Base-by-base conservation (phyloP, 1,140 invertebrate genomes). In the Sitophilus oryzae region DNA sequence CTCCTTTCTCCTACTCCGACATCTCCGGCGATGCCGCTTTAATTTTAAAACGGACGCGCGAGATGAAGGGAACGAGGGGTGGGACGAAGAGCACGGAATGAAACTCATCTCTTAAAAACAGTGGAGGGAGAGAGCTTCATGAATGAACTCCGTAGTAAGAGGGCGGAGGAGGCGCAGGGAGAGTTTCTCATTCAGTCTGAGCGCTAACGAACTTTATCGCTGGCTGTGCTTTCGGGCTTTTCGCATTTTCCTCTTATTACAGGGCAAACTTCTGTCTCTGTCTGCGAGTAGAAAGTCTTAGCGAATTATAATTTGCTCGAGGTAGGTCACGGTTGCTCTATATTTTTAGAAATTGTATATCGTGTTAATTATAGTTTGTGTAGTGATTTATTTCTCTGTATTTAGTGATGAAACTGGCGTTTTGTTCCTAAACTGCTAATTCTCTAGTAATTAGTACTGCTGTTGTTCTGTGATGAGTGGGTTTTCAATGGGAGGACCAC, bases 31-130 rank as follows among this genome's bases (percentile, higher is more conserved):
- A 34, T 52, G 42, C 51, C 11, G 52, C 43, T 54, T 54, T 54
- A 54, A 54, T 54, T 54, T 54, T 54, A 54, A 54, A 54, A 54
- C 52, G 52, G n/a, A n/a, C n/a, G n/a, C n/a, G n/a, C n/a, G n/a
- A n/a, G n/a, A n/a, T n/a, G n/a, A n/a, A n/a, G n/a, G n/a, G 43
- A 44, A 30, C 25, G 25, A 54, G 52, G 40, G n/a, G n/a, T n/a
- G n/a, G n/a, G n/a, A n/a, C n/a, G n/a, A n/a, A n/a, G n/a, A n/a
- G n/a, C n/a, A n/a, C n/a, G n/a, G n/a, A n/a, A n/a, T n/a, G 52
- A 52, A 45, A 52, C 51, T 52, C 51, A 52, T 52, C 52, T 54
- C 44, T 47, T 46, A 54, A 54, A 54, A 54, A 54, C 52, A 47
- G 52, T 52, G 51, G 51, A n/a, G 43, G 43, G 36, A n/a, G n/a